A percentile compares a stretch with the other conserved stretches of the same genome.
These are phyloP conservation scores for Halisarca cf. caerulea DNA, from an alignment of 37 sponge, comb jelly and placozoan genomes.

Conservation along the genomic window DNA sequence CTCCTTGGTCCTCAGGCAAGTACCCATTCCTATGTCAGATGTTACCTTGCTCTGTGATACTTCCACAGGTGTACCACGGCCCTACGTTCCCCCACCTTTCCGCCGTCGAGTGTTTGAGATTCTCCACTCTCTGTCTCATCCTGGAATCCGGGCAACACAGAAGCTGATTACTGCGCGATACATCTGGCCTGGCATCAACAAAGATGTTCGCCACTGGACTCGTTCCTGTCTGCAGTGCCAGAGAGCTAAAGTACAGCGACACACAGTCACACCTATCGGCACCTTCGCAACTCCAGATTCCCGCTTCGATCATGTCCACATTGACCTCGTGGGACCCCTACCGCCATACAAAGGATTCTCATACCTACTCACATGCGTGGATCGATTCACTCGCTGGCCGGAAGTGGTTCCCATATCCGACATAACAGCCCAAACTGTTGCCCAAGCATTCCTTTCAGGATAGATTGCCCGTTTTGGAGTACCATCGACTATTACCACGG, in stretches of 20 bases:
- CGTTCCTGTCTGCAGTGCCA: constrained; percentile 45
- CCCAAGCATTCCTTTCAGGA: constrained; percentile 42
- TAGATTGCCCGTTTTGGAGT: constrained; percentile 67
- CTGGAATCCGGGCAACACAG: constrained; percentile 49
- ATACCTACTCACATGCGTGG: constrained; percentile 48
- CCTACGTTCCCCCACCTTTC: constrained; percentile 27
- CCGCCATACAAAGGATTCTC: constrained; percentile 30
- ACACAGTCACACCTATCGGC: constrained; percentile 28
- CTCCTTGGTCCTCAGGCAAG: constrained; percentile 3
- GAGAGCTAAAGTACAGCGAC: constrained; percentile 36
- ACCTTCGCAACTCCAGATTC: constrained; percentile 29
- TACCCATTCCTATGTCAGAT: constrained; percentile 13
- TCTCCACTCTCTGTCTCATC: constrained; percentile 45
- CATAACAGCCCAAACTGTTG: constrained; percentile 38
- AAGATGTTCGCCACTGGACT: constrained; percentile 40
- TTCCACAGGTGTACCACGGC: constrained; percentile 45
- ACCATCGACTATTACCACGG: constrained; percentile 57
- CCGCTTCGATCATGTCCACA: constrained; percentile 41
- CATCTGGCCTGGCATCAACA: constrained; percentile 54
- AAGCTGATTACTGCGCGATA: constrained; percentile 35
- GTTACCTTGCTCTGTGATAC: constrained; percentile 32
- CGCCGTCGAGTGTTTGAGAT: constrained; percentile 30
- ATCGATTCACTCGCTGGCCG: constrained; percentile 47
- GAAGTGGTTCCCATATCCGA: constrained; percentile 38
- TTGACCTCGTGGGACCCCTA: constrained; percentile 59